These are phyloP conservation scores for Pammene fasciana DNA, from an alignment of 2,888 invertebrate species.

Conservation along the genomic window DNA sequence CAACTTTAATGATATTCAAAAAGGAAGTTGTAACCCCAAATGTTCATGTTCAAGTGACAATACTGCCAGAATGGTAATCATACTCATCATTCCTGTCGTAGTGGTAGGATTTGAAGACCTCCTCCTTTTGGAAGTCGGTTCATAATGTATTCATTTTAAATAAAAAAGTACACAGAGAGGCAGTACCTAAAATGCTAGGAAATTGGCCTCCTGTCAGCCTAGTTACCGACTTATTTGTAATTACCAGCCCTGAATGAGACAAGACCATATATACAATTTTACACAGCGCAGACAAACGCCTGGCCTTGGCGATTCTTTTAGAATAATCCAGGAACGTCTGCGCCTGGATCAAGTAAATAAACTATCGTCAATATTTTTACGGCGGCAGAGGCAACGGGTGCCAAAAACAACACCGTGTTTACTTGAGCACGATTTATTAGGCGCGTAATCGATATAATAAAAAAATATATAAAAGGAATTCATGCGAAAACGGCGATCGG, in stretches of 20 bases:
- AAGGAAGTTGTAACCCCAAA: too few relatives aligned
- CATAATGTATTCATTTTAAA: too few relatives aligned
- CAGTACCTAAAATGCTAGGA: too few relatives aligned
- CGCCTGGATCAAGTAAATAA: slow-evolving; percentile 13
- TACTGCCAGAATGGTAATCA: too few relatives aligned
- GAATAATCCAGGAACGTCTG: slow-evolving; percentile 5
- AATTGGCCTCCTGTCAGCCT: too few relatives aligned
- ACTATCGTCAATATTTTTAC: slow-evolving; percentile 34
- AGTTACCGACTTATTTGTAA: too few relatives aligned
- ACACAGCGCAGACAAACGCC: not conserved
- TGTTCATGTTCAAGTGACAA: too few relatives aligned
- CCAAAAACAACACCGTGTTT: slow-evolving; percentile 31
- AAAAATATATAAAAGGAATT: slow-evolving; percentile 11
- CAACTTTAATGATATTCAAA: too few relatives aligned
- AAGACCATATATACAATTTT: not conserved
- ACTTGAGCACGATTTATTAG: slow-evolving; percentile 28
- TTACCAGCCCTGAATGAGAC: not conserved
- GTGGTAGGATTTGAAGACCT: too few relatives aligned
- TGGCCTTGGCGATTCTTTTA: slow-evolving; percentile 12
- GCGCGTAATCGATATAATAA: slow-evolving; percentile 19
- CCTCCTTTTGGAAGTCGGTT: too few relatives aligned
- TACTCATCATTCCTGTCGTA: too few relatives aligned
- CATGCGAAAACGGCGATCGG: slow-evolving; percentile 4
- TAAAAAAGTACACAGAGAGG: too few relatives aligned
- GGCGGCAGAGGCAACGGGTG: slow-evolving; percentile 27